These are phyloP conservation scores for Gulo gulo DNA, from an alignment of 2,113 vertebrate species.

Conservation along the genomic window DNA sequence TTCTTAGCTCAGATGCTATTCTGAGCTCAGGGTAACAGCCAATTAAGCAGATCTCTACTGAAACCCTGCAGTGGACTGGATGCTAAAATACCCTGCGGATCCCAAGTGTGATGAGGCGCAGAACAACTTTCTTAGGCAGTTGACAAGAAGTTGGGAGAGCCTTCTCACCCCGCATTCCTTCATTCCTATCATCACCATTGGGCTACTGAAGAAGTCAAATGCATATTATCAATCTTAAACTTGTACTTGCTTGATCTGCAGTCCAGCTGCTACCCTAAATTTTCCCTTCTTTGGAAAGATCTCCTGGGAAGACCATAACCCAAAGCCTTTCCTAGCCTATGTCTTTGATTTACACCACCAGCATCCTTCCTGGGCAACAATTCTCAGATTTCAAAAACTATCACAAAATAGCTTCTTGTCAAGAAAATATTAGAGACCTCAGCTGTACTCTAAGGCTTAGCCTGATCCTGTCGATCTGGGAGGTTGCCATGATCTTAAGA, in stretches of 20 bases:
- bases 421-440: background rate
- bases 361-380: background rate
- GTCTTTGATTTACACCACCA: background rate
- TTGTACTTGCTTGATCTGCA: background rate
- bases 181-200: background rate
- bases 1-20: background rate
- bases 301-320: background rate
- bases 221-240: background rate
- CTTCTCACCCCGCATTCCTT: background rate
- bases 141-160: background rate
- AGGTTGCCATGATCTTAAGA: background rate
- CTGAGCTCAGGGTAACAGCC: constrained; percentile 31
- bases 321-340: background rate
- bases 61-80: background rate
- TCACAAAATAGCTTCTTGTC: constrained; percentile 3
- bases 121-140: background rate
- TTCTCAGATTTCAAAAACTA: background rate
- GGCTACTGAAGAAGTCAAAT: background rate
- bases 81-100: background rate
- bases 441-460: background rate
- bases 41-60: background rate
- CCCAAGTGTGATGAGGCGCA: background rate
- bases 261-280: background rate
- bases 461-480: background rate
- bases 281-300: background rate